Percentiles rank a stretch among this genome's conserved stretches.
phyloP scores from a whole-genome alignment of 2,888 invertebrate species.

The Adelphocoris suturalis region DNA sequence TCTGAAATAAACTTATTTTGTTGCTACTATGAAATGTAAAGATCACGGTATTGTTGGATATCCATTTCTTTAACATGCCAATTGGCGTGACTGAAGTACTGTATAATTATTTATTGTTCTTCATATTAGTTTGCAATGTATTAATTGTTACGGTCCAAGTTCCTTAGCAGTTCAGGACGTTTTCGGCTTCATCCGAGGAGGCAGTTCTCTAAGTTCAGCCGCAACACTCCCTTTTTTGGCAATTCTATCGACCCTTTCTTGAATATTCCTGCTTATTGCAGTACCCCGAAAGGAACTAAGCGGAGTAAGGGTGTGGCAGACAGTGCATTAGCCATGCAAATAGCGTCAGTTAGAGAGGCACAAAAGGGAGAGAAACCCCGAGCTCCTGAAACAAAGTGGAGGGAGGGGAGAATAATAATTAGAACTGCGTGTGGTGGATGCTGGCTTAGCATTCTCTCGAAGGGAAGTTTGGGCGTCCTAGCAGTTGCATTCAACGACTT shows the following conservation, averaged over 20 bases:
- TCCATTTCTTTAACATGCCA: too few relatives aligned
- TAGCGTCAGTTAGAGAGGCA: conserved; percentile 42
- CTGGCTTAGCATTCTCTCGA: conserved; percentile 1
- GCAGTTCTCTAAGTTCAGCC: conserved; percentile 1
- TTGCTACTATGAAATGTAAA: too few relatives aligned
- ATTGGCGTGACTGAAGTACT: too few relatives aligned
- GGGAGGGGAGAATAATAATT: conserved; percentile 57
- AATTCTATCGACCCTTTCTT: conserved; percentile 6
- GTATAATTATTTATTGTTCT: too few relatives aligned
- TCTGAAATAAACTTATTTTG: too few relatives aligned
- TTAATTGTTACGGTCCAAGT: too few relatives aligned
- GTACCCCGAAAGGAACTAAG: conserved; percentile 6
- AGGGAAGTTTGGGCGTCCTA: not conserved
- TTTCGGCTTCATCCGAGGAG: too few relatives aligned
- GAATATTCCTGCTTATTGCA: conserved; percentile 26
- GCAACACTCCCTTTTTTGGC: conserved; percentile 19
- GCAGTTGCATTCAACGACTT: conserved; percentile 58
- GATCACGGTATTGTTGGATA: too few relatives aligned
- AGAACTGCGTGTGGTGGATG: conserved; percentile 48
- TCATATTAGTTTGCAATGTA: too few relatives aligned
- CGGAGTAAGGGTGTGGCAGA: conserved; percentile 65
- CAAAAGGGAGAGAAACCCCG: conserved; percentile 30
- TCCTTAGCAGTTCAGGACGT: too few relatives aligned
- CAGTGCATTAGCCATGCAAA: conserved; percentile 65
- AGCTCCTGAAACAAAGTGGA: not conserved